phyloP scores from a whole-genome alignment of 2,113 vertebrate species.

The Gallinago jamesoni region DNA sequence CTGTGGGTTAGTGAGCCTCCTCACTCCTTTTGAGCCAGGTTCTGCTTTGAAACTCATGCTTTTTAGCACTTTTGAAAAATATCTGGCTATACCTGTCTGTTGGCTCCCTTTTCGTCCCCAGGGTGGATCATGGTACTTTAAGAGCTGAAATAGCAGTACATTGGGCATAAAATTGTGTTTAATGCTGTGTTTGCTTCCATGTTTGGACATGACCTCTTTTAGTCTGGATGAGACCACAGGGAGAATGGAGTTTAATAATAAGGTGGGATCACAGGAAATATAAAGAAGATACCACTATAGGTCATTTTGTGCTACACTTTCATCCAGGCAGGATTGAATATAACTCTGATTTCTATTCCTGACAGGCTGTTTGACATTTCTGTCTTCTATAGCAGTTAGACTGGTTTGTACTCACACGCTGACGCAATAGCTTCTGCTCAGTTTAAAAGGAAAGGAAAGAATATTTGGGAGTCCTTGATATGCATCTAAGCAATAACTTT shows the following conservation, averaged over 20 bases:
- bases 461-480: neutral
- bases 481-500: neutral
- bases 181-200: neutral
- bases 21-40: neutral
- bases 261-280: neutral
- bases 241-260: constrained; percentile 4
- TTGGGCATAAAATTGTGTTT: neutral
- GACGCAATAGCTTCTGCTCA: constrained; percentile 14
- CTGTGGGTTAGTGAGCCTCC: neutral
- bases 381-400: constrained; percentile 2
- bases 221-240: neutral
- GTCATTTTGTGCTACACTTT: constrained; percentile 8
- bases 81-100: neutral
- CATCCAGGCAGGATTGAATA: neutral
- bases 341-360: constrained; percentile 12
- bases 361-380: constrained; percentile 29
- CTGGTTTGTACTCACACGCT: neutral
- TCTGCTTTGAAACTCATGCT: constrained; percentile 4
- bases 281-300: neutral
- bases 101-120: neutral
- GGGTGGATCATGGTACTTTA: neutral
- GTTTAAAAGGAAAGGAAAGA: neutral
- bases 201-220: neutral
- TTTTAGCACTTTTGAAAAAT: constrained; percentile 21
- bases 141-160: neutral